Evolutionary conservation across 2,888 invertebrate genomes (phyloP), one percentile per base, ranked within the genome.

Genomic region (Gymnocheta viridis): DNA sequence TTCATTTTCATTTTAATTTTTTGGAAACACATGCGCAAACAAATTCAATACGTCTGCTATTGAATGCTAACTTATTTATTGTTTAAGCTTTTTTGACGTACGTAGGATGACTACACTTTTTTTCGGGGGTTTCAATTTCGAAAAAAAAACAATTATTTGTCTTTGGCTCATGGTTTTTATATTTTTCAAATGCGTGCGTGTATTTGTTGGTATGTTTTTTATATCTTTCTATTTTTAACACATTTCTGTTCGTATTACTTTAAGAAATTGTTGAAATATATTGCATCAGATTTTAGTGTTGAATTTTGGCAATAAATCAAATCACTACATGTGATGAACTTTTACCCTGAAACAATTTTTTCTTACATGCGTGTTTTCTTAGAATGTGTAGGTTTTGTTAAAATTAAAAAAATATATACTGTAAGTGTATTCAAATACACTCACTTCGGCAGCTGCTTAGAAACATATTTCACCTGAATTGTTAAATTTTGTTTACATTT

Each of bases 201-300:
- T 69, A 12, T 41, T 22, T 56, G 49, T 58, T 29, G 9, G 35
- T 38, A 12, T 69, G 12, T 17, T 17, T 67, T 19, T 27, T 66
- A 10, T 51, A 32, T 64, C 5, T 49, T 10, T 62, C 19, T 14
- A 38, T 64, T 47, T 66, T 38, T 38, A 38, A n/a, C 27, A 67
- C 19, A 49, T 14, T 54, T 56, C 44, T 27, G 27, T 54, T 69
- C 14, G 49, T 60, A 69, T 67, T 67, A 79, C 38, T 82, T 74
- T 22, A 56, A 79, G 73, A 74, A 64, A 79, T 69, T 49, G n/a
- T 38, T 14, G 10, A 56, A 69, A 49, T 54, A 1, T 64, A 78
- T 82, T 82, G 79, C 82, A 79, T 82, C 79, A 82, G 69, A 66
- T 56, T 64, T 69, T 66, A 9, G n/a, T 7, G 44, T 14, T 27